Base-by-base conservation (phyloP, 2,113 vertebrate species). In the Pimephales promelas region DNA sequence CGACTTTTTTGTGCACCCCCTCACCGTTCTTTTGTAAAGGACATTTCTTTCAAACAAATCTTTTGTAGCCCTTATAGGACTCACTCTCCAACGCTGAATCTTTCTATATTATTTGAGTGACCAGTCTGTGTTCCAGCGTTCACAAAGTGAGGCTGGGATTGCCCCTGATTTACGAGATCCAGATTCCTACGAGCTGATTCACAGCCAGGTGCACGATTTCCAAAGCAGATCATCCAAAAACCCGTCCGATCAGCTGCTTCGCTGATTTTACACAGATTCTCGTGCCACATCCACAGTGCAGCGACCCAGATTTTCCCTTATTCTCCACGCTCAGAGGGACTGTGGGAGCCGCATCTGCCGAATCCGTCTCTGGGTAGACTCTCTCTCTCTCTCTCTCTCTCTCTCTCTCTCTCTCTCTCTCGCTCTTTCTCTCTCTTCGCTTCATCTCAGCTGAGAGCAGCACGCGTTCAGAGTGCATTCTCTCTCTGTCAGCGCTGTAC, bases 291-390 rank as follows among this genome's bases (percentile, higher is more conserved):
- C 79, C 73, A 73, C 72, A 80, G 74, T 28, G 73, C 66, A 91
- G 45, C 81, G 85, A 86, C 72, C 54, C 82, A 88, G 85, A 92
- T 91, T 90, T 89, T 81, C 26, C 68, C 75, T 75, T 49, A 57
- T 40, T 28, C 88, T 90, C 89, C 47, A 84, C 90, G 85, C 89
- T 87, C 89, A 75, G 81, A 13, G 62, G 26, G 24, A 75, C 66
- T 90, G 88, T 89, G 71, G 92, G 87, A 90, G 89, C 87, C 90
- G 54, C 77, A 89, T 86, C 85, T 89, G 71, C 89, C 0, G 82
- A 91, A 90, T 80, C 43, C 43, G 18, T 66, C 76, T 61, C 78
- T 80, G 78, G 61, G 45, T 79, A 92, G 87, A 90, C 81, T 73
- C 85, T 68, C 74, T 59, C 79, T 77, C 72, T 81, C 66, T 70